Base-by-base conservation (phyloP, 2,888 invertebrate genomes). In the Melanargia galathea region DNA sequence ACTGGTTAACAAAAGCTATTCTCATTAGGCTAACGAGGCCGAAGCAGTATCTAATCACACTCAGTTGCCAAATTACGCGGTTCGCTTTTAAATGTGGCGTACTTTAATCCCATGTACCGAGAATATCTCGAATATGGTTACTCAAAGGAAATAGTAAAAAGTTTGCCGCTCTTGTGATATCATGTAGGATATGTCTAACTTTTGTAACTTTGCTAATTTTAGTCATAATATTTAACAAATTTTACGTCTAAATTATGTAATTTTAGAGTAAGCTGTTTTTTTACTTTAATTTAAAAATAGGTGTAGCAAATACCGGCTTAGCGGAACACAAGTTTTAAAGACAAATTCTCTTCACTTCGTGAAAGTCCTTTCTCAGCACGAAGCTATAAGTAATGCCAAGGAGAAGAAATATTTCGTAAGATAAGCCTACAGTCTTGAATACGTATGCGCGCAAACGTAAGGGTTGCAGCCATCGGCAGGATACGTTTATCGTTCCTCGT, bases 1-100 rank as follows among this genome's bases (percentile, higher is more conserved):
- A 77, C 77, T 75, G 72, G 76, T 85, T 86, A 85, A 84, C 85
- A 84, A 82, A 52, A 82, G 82, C 82, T 75, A 78, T 84, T 80
- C 83, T 87, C 86, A 87, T 90, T 87, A 86, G 76, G 80, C 79
- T 87, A 90, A 89, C 87, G 84, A 87, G 87, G 78, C 80, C 78
- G 79, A 83, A 85, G 84, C 87, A 87, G 87, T 88, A 87, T 89
- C 89, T 90, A 89, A 90, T 90, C 88, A 87, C 83, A 85, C 75
- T 83, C 81, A 84, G 85, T 86, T 90, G 90, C 89, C 90, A 90
- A 90, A 90, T 90, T 89, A 87, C 84, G 84, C 84, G 83, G 84
- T 83, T 79, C 78, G 77, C 80, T 85, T 88, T 86, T 83, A 84
- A 87, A 87, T 84, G 87, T 82, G 77, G 84, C 79, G 87, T 85